Evolutionary conservation across 2,113 vertebrate genomes (phyloP), one percentile per base, ranked within the genome.

Genomic region (Otis tarda): DNA sequence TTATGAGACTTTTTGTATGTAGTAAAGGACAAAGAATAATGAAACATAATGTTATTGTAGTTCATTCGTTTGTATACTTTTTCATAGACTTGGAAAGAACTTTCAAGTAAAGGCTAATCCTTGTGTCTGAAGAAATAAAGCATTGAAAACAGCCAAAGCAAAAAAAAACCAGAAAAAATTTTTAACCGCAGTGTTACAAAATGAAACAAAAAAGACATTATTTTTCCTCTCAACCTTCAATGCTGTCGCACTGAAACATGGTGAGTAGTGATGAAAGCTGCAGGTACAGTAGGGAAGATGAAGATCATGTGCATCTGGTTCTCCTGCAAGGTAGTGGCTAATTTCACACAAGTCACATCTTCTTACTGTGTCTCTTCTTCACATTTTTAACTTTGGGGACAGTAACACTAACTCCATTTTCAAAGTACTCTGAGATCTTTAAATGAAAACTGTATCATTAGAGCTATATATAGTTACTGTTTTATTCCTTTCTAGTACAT

Each of bases 1-100:
- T 95, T 92, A 96, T 95, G 80, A 92, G 85, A 35, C 12, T 43
- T 74, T 81, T 80, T 65, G 30, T 89, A 47, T 56, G 37, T n/a
- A 69, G 68, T 68, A 95, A 97, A 96, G 91, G 85, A 73, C 74
- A 96, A 80, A 91, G 73, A 90, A 94, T 91, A 96, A 94, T 87
- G 74, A 95, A 94, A 94, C 0, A 0, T 73, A 95, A 93, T 88
- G 70, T 52, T 82, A n/a, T 74, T 83, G 77, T 75, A 53, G 49
- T 96, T 82, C 43, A 75, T 92, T 95, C 67, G 83, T 93, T 91
- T 94, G 22, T 95, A 65, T 45, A 88, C 45, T 71, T 94, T 85
- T 89, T 85, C 93, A 87, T 22, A 85, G 82, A 73, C 47, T 87
- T 3, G 5, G 70, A 77, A 89, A 78, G n/a, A 95, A 74, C 63